phyloP scores from a whole-genome alignment of 1,140 invertebrate species.

The Pristionchus pacificus region DNA sequence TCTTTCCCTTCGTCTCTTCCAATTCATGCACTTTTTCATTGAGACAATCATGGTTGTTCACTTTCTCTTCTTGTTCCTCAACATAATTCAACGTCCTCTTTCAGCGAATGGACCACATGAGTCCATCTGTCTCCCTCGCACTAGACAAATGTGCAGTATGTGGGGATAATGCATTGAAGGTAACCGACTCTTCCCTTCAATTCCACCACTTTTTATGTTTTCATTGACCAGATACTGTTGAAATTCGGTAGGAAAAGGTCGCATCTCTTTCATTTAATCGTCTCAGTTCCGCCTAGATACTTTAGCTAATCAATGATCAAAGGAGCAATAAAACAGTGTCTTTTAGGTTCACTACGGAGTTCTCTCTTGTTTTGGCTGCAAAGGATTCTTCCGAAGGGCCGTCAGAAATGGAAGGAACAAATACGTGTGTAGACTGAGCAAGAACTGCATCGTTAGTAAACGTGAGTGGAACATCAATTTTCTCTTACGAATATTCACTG shows the following conservation, averaged over 20 bases:
- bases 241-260: neutral
- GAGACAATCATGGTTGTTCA: neutral
- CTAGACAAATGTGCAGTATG: slow-evolving; percentile 34
- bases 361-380: slow-evolving; percentile 36
- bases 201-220: too few relatives aligned
- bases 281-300: neutral
- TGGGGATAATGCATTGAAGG: slow-evolving; percentile 34
- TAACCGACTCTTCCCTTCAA: slow-evolving; percentile 2
- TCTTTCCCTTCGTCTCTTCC: slow-evolving; percentile 2
- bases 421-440: slow-evolving; percentile 35
- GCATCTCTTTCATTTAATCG: neutral
- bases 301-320: neutral
- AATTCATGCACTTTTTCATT: neutral
- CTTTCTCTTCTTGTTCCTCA: slow-evolving; percentile 4
- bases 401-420: slow-evolving; percentile 38
- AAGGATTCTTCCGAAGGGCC: slow-evolving; percentile 36
- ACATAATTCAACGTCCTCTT: slow-evolving; percentile 1
- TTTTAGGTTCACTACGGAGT: slow-evolving; percentile 35
- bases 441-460: slow-evolving; percentile 33
- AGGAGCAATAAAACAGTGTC: neutral
- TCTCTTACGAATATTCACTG: too few relatives aligned
- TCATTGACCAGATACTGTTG: too few relatives aligned
- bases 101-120: slow-evolving; percentile 7
- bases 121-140: slow-evolving; percentile 1
- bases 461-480: slow-evolving; percentile 29